Evolutionary conservation across 2,797 vertebrate species (phyloP), one percentile per base, ranked within the genome.

Genomic region (Notolepis coatsorum): DNA sequence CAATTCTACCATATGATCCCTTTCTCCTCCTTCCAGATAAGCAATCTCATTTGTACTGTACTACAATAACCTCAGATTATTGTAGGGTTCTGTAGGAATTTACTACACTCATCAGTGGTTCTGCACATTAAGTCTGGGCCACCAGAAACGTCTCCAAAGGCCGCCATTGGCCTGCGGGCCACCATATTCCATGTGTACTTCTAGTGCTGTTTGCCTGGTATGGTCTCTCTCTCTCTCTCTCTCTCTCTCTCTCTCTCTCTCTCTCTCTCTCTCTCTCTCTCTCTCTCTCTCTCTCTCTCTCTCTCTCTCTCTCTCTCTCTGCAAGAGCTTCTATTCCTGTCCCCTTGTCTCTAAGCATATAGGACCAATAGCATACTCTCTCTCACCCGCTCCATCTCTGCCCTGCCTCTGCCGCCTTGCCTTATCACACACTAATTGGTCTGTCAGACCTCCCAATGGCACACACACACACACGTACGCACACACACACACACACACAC

Each of bases 251-350:
- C 41, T 17, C 8, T 56, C 12, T 27, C n/a, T 64, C 65, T 68
- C 61, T 80, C 67, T 82, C 81, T 60, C 35, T 59, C 62, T 81
- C 59, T 23, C 41, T 45, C 25, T 42, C 20, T 43, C 39, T 54
- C 49, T 42, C n/a, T 38, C 12, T 15, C 35, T 15, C 13, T 13
- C 1, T 7, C 12, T 15, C 4, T 12, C 23, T 30, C 8, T 72
- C 9, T 62, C 1, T 38, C 51, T 56, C 10, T 64, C 58, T 41
- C 53, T 25, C 41, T 17, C 8, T 56, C 12, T 27, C n/a, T 64
- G 58, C 20, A 54, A 45, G 41, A 39, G n/a, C 49, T 68, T 68
- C 61, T 80, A 68, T 82, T 82, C 62, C 35, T 59, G 65, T 81
- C 59, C 27, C 41, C 48, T 28, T 42, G 23, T 43, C 39, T 54